These are phyloP conservation scores for Momotus momota DNA, from an alignment of 2,797 vertebrate genomes.

Conservation along the genomic window DNA sequence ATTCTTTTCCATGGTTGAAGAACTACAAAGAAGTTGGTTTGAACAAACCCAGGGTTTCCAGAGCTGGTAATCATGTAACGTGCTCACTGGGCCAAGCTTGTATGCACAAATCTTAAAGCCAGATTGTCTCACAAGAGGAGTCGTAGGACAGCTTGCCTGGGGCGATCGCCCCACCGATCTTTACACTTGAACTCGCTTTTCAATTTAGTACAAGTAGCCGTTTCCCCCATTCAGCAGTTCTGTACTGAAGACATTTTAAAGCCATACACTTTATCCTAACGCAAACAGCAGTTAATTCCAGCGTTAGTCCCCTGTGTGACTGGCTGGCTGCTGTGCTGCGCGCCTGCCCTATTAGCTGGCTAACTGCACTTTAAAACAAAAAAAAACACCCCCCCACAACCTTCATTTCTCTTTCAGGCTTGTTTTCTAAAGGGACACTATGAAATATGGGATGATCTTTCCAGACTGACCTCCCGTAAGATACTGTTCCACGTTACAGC, in stretches of 20 bases:
- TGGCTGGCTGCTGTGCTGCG: slow-evolving; percentile 1
- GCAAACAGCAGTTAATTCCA: slow-evolving; percentile 48
- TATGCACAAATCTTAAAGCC: neutral
- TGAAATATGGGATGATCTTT: neutral
- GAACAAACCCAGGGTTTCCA: neutral
- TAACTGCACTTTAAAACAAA: neutral
- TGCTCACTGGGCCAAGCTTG: neutral
- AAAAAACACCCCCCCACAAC: neutral
- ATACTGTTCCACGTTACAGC: fast-evolving
- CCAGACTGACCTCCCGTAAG: neutral
- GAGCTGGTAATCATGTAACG: neutral
- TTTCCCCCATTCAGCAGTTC: slow-evolving; percentile 43
- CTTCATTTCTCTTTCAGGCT: neutral
- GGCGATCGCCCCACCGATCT: neutral
- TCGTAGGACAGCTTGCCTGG: neutral
- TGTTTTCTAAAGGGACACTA: neutral
- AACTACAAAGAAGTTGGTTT: neutral
- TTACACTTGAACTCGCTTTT: slow-evolving; percentile 54
- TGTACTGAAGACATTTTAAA: slow-evolving; percentile 31
- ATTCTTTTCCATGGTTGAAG: neutral
- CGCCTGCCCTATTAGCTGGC: slow-evolving; percentile 2
- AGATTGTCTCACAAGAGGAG: neutral
- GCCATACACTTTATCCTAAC: slow-evolving; percentile 22
- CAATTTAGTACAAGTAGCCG: neutral
- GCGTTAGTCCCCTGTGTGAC: slow-evolving; percentile 33